Evolutionary conservation across 2,888 invertebrate species (phyloP).

Genomic region (Drosophila merina): DNA sequence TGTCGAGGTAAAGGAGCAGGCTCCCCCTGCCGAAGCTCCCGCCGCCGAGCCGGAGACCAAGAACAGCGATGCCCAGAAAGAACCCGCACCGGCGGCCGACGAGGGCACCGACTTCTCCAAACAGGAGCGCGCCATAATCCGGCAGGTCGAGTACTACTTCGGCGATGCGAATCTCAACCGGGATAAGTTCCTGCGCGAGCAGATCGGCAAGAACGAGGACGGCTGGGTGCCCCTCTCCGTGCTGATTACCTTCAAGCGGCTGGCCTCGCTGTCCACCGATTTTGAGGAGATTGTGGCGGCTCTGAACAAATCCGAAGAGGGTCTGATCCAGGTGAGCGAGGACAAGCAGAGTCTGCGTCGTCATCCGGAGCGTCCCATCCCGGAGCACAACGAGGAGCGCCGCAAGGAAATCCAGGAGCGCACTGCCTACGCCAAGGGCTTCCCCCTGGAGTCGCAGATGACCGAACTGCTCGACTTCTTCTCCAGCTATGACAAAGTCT

Average conservation of each 20-base stretch:
- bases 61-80: constrained; percentile 53
- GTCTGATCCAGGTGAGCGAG: constrained; percentile 89
- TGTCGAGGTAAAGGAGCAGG: constrained; percentile 43
- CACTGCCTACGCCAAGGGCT: constrained; percentile 95
- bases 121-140: constrained; percentile 87
- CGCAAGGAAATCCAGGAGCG: constrained; percentile 90
- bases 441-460: constrained; percentile 88
- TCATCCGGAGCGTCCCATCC: constrained; percentile 87
- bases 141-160: constrained; percentile 87
- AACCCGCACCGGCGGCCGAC: constrained; percentile 42
- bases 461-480: constrained; percentile 91
- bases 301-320: constrained; percentile 89
- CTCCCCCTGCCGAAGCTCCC: constrained; percentile 23
- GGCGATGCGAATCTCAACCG: constrained; percentile 96
- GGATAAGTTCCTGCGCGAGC: constrained; percentile 96
- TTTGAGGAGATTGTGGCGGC: constrained; percentile 89
- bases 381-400: constrained; percentile 93
- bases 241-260: constrained; percentile 94
- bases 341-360: constrained; percentile 88
- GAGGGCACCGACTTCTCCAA: constrained; percentile 66
- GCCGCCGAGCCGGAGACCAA: constrained; percentile 48
- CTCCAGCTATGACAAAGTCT: constrained; percentile 87
- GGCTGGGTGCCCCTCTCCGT: constrained; percentile 95
- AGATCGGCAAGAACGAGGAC: constrained; percentile 93
- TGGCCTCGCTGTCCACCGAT: constrained; percentile 89